A percentile compares a stretch with the other conserved stretches of the same genome.
phyloP scores from a whole-genome alignment of 2,113 vertebrate genomes.

The Ameiurus melas region DNA sequence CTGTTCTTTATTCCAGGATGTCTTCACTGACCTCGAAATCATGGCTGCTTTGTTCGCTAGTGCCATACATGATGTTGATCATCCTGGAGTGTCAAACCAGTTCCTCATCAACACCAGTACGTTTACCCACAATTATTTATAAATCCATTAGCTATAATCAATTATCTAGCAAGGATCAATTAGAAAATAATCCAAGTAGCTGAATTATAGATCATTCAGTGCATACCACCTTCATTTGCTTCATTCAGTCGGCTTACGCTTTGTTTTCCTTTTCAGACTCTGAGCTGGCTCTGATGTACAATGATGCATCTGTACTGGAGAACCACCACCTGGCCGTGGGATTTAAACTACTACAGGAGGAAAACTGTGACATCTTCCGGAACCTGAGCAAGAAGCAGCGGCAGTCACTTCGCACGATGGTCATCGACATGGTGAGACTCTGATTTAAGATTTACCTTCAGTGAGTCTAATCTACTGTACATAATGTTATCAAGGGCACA shows the following conservation, averaged over 20 bases:
- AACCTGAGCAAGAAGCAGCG: conserved; percentile 85
- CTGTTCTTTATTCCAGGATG: conserved; percentile 68
- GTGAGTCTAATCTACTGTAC: neutral
- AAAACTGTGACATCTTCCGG: conserved; percentile 91
- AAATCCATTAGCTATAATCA: neutral
- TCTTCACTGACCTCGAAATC: conserved; percentile 91
- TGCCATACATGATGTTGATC: conserved; percentile 91
- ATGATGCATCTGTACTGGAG: conserved; percentile 87
- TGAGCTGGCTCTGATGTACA: conserved; percentile 91
- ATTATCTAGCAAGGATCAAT: neutral
- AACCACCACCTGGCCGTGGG: conserved; percentile 91
- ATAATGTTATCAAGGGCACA: neutral
- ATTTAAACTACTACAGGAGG: conserved; percentile 90
- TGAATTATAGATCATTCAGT: neutral
- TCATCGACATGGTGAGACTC: conserved; percentile 83
- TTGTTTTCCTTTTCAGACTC: conserved; percentile 73
- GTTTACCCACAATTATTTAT: conserved; percentile 38
- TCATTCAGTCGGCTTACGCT: neutral
- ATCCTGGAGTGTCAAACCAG: conserved; percentile 91
- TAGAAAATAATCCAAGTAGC: neutral
- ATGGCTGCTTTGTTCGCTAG: conserved; percentile 88
- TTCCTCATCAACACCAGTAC: conserved; percentile 94
- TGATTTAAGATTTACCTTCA: neutral
- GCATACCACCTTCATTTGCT: neutral
- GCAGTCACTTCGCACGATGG: conserved; percentile 86